Percentiles rank a stretch among this genome's conserved stretches.
These are phyloP conservation scores for Bellardia bayeri DNA, from an alignment of 2,888 invertebrate species.

Conservation along the genomic window DNA sequence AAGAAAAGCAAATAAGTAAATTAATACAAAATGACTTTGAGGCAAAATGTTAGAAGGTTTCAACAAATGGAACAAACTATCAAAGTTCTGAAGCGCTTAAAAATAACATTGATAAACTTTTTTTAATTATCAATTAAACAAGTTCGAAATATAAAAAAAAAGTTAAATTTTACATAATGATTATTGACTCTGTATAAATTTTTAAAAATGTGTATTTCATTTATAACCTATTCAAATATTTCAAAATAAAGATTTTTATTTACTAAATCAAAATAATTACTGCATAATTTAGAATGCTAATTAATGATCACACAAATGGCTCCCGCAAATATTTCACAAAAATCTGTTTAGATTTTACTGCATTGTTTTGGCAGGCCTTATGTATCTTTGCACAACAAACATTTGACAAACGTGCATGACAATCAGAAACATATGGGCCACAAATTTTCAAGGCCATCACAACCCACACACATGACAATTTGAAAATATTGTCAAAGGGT, in stretches of 20 bases:
- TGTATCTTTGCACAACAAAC: neutral
- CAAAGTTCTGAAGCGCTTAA: neutral
- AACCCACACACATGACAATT: constrained; percentile 10
- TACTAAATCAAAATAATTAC: too few relatives aligned
- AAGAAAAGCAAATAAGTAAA: neutral
- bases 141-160: too few relatives aligned
- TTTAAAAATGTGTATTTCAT: too few relatives aligned
- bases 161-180: too few relatives aligned
- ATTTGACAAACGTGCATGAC: constrained; percentile 11
- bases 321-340: neutral
- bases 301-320: neutral
- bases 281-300: neutral
- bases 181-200: too few relatives aligned
- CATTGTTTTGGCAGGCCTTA: constrained; percentile 1
- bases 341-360: neutral
- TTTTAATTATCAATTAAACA: too few relatives aligned
- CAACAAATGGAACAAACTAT: neutral
- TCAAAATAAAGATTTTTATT: too few relatives aligned
- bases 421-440: neutral
- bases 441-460: neutral
- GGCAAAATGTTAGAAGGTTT: neutral
- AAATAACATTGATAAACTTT: too few relatives aligned
- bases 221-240: too few relatives aligned
- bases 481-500: neutral
- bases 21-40: neutral